Percentiles rank a stretch among this genome's conserved stretches.
Conservation (phyloP, 2,797 vertebrate species). For the Leontopithecus rosalia region DNA sequence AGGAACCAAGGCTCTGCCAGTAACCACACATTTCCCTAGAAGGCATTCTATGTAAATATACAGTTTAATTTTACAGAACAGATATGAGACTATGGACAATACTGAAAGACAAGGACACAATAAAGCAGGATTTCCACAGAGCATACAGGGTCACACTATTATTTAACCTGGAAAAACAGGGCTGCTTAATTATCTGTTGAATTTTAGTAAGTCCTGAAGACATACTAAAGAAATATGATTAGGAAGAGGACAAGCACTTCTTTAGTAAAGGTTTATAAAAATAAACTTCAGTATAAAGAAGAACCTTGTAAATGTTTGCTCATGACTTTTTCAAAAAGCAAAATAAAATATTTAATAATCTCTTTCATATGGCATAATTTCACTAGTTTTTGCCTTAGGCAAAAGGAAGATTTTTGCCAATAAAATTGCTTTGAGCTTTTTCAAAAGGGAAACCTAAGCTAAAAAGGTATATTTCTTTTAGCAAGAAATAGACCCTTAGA, state of each 20-base stretch:
- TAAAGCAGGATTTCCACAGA: slow-evolving; percentile 41
- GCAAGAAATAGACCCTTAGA: slow-evolving; percentile 55
- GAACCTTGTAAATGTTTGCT: slow-evolving; percentile 66
- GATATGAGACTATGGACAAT: not conserved
- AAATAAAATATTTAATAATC: slow-evolving; percentile 78
- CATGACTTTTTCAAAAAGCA: slow-evolving; percentile 63
- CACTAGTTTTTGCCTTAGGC: slow-evolving; percentile 66
- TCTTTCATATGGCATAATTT: slow-evolving; percentile 75
- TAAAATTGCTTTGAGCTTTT: slow-evolving; percentile 73
- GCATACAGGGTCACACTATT: not conserved
- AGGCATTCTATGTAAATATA: not conserved
- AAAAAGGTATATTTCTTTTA: slow-evolving; percentile 72
- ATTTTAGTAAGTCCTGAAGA: slow-evolving; percentile 25
- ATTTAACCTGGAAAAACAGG: not conserved
- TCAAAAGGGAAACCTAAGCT: slow-evolving; percentile 65
- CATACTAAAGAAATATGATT: slow-evolving; percentile 40
- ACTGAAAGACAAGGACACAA: not conserved
- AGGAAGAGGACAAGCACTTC: slow-evolving; percentile 46
- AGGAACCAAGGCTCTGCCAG: not conserved
- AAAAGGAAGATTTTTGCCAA: slow-evolving; percentile 65
- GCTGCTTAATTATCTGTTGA: slow-evolving; percentile 21
- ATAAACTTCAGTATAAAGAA: slow-evolving; percentile 70
- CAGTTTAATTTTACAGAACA: slow-evolving; percentile 41
- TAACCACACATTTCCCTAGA: not conserved
- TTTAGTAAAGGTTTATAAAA: slow-evolving; percentile 63